Evolutionary conservation across 2,888 invertebrate genomes (phyloP).

Genomic region (Tenthredo amoena): DNA sequence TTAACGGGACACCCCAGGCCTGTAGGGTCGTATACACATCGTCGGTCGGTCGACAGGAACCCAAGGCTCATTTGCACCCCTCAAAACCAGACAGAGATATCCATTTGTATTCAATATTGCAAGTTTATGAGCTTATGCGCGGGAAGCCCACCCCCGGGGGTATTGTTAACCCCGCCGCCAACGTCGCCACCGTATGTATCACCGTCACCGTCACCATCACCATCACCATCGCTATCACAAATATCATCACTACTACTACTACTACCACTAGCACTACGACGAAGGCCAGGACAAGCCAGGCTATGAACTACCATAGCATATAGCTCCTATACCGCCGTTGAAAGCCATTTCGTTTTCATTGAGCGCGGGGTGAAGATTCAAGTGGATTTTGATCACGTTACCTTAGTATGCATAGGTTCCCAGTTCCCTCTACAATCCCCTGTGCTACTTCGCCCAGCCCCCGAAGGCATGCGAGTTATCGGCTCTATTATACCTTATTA

Average conservation of each 20-base stretch:
- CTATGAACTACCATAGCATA: neutral
- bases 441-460: neutral
- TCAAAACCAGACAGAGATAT: constrained; percentile 63
- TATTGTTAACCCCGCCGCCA: constrained; percentile 49
- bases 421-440: constrained; percentile 45
- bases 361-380: constrained; percentile 69
- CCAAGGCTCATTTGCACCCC: constrained; percentile 74
- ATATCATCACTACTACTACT: neutral
- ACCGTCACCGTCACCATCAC: neutral
- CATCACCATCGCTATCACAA: neutral
- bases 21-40: constrained; percentile 49
- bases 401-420: constrained; percentile 75
- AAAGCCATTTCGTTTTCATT: constrained; percentile 75
- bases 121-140: constrained; percentile 76
- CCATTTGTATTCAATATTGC: constrained; percentile 78
- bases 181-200: neutral
- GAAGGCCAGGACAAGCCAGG: neutral
- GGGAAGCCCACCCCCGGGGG: constrained; percentile 57
- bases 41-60: constrained; percentile 41
- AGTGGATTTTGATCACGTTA: constrained; percentile 76
- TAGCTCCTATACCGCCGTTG: constrained; percentile 57
- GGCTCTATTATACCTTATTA: constrained; percentile 40
- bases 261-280: neutral
- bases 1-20: constrained; percentile 64
- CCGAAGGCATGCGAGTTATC: constrained; percentile 37